Base-by-base conservation (phyloP, 2,113 vertebrate genomes). In the Crypturellus undulatus region DNA sequence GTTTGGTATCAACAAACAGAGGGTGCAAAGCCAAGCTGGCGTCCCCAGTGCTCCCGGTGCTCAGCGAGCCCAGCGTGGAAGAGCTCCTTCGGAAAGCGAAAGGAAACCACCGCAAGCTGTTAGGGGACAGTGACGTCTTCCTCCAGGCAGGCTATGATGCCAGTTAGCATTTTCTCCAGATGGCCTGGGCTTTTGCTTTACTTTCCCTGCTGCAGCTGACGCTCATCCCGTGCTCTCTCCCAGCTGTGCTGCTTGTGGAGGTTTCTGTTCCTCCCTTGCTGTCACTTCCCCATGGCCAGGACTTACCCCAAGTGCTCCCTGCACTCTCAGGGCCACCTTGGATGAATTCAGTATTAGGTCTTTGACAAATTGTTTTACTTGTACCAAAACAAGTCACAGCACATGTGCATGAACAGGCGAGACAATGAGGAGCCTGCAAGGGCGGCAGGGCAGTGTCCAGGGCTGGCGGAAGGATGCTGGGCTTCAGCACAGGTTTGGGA, bases 341-440 rank as follows among this genome's bases (percentile, higher is more conserved):
- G 9, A 7, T 62, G 18, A 54, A 43, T 65, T 81, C 51, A 54
- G 3, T n/a, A 16, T 70, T 65, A 83, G 22, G 18, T 51, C 26
- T n/a, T 89, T 52, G 34, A 9, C 56, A 25, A 56, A 2, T 67
- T 59, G 12, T 14, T 87, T 75, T 38, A 52, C 8, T 72, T 38
- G 47, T 25, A 52, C 40, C 43, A 40, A 51, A 58, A 32, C 12
- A 62, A 62, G 11, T 52, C 47, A 25, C n/a, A 21, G 12, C 75
- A 52, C n/a, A 49, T 10, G 42, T 83, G 22, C n/a, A 40, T 0
- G 0, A 20, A 25, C 10, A 13, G 16, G 8, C 1, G 18, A 89
- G 13, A 36, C 16, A n/a, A 36, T 38, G 75, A 62, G 36, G 59
- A 80, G 25, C 6, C 24, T 42, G 32, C 12, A 8, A 54, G 16